Evolutionary conservation across 2,888 invertebrate genomes (phyloP), one percentile per base, ranked within the genome.

Genomic region (Yponomeuta cagnagella): DNA sequence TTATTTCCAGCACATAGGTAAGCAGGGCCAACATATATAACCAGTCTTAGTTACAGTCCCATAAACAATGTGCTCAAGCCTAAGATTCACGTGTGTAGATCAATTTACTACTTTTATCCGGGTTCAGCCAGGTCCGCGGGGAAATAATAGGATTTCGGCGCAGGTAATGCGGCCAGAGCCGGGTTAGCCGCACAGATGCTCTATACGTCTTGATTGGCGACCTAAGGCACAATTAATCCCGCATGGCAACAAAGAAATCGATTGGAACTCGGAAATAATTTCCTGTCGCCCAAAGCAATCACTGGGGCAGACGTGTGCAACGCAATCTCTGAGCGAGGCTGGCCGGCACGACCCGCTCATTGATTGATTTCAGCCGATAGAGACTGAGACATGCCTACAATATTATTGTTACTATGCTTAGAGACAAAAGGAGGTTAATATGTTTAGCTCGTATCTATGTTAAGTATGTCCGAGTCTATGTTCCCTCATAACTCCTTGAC

Each of bases 241-340:
- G 48, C 10, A 31, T 6, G 68, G 52, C 52, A 23, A 76, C 72
- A 77, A 75, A 72, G 74, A 80, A 81, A 78, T 80, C 80, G 76
- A 74, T 84, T 77, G 75, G 83, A 80, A 87, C 82, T 86, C 85
- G 77, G 77, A 86, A 90, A 89, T 88, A 89, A 90, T 90, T 89
- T 90, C 89, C 89, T 88, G 86, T 73, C 81, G 84, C 83, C 87
- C 87, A 88, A 88, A 87, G 89, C 89, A 87, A 90, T 89, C 85
- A 83, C 75, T 78, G 76, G 76, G 76, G 77, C 77, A 78, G 79
- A 81, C 84, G 81, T 84, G 80, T 82, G 80, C 79, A 76, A 77
- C n/a, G 64, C 48, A 58, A 63, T 69, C 69, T 73, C 67, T 71
- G 72, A 73, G 81, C 79, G 81, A 79, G 77, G 79, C 76, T 76